Conservation (phyloP, 2,113 vertebrate species). For the Sander vitreus region DNA sequence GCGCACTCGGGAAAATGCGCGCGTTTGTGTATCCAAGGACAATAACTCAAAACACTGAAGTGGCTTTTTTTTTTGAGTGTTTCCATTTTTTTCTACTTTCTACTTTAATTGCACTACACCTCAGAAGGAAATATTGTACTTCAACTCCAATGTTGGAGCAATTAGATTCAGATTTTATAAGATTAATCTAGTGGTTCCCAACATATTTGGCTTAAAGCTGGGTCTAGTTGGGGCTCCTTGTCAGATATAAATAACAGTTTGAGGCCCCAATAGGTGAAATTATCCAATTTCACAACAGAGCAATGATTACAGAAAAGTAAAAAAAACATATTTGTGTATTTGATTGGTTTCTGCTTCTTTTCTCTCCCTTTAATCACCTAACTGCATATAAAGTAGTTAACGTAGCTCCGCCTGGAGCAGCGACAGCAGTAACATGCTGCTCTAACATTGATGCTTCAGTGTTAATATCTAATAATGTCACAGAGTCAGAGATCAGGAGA, state of each 20-base stretch:
- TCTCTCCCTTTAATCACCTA: neutral
- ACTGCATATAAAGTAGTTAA: too few relatives aligned
- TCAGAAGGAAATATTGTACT: neutral
- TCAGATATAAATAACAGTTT: neutral
- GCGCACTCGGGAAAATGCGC: conserved; percentile 45
- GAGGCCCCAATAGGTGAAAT: neutral
- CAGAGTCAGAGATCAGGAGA: too few relatives aligned
- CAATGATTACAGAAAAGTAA: neutral
- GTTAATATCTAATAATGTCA: neutral
- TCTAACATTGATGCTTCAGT: neutral
- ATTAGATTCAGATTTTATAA: neutral
- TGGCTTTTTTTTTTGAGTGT: neutral
- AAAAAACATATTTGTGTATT: neutral
- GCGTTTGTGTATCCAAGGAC: neutral
- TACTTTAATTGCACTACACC: neutral
- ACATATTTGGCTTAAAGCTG: neutral
- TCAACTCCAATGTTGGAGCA: neutral
- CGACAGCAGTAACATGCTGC: neutral
- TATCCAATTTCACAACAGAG: neutral
- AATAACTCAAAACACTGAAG: neutral
- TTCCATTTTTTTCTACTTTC: neutral
- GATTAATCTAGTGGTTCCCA: neutral
- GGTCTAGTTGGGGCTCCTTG: neutral
- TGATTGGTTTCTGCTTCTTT: neutral
- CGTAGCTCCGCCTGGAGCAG: too few relatives aligned